Evolutionary conservation across 1,140 invertebrate genomes (phyloP), one percentile per base, ranked within the genome.

Genomic region (Leguminivora glycinivorella): DNA sequence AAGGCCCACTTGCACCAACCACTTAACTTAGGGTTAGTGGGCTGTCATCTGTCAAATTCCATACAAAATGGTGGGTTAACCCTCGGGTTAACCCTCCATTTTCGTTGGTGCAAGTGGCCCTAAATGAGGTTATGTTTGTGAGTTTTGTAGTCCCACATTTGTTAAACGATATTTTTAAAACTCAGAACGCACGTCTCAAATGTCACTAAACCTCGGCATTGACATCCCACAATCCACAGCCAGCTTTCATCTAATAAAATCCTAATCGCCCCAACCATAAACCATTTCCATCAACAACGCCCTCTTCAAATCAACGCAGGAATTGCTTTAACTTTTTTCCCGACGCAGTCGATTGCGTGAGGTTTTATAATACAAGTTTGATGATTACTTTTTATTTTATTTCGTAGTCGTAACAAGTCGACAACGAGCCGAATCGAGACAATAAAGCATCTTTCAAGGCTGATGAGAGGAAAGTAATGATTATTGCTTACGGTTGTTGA

Each of bases 401-500:
- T 83, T 74, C 77, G 72, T 81, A 79, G 70, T 79, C 79, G 82
- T 89, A 88, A 89, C 84, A 87, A 88, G 87, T 89, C 84, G 85
- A 88, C 84, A 88, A 89, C 85, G 79, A 90, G 85, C 83, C 82
- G 83, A 84, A 82, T 82, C 85, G 81, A 88, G 85, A 89, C 87
- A 88, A 89, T 89, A 88, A 89, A 89, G 76, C 82, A 85, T 87
- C 74, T 83, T 82, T 84, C 82, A 82, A 87, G 84, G 78, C 73
- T 88, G 85, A 88, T 88, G 86, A 84, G 83, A 79, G 79, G 75
- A 76, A 78, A 78, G 77, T 89, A 88, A 91, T 91, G 86, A 89
- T 89, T 83, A 89, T 87, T 89, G 82, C 85, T 83, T 83, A 83
- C 83, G 82, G 84, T 81, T 83, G 79, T 83, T 82, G 79, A 75